Conservation (phyloP, 2,888 invertebrate genomes). For the Bimastos eiseni region DNA sequence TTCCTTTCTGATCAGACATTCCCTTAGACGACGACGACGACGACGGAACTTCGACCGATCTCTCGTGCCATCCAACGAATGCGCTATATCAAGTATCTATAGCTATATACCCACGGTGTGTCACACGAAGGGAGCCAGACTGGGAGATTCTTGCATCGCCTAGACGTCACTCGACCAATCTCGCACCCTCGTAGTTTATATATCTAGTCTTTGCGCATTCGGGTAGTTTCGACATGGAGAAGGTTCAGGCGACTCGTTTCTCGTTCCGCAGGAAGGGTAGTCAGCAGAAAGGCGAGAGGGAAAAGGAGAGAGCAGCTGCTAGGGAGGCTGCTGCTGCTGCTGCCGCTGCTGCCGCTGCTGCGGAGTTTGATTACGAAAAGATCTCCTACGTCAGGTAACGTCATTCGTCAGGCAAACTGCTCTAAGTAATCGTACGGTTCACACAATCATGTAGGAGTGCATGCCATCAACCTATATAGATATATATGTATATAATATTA, state of each 20-base stretch:
- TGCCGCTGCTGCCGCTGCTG: background rate
- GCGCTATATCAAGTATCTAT: background rate
- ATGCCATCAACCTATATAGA: no score
- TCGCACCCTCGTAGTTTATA: background rate
- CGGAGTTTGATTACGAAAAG: background rate
- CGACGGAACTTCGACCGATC: background rate
- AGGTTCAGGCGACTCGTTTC: background rate
- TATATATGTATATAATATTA: no score
- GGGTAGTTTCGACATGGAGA: background rate
- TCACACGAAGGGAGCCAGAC: background rate
- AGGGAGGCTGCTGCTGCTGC: background rate
- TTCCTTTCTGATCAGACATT: background rate
- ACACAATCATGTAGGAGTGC: background rate
- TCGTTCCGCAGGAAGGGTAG: background rate
- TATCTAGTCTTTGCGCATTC: no score
- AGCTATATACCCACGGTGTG: background rate
- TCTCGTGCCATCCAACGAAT: background rate
- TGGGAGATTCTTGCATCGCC: background rate
- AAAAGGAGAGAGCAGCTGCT: background rate
- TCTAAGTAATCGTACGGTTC: background rate
- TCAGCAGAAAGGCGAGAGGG: background rate
- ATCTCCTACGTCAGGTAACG: slow-evolving; percentile 6
- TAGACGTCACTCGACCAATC: background rate
- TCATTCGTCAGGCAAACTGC: background rate
- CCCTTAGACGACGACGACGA: no score